Evolutionary conservation across 2,888 invertebrate genomes (phyloP).

Genomic region (Nymphalis c-album): DNA sequence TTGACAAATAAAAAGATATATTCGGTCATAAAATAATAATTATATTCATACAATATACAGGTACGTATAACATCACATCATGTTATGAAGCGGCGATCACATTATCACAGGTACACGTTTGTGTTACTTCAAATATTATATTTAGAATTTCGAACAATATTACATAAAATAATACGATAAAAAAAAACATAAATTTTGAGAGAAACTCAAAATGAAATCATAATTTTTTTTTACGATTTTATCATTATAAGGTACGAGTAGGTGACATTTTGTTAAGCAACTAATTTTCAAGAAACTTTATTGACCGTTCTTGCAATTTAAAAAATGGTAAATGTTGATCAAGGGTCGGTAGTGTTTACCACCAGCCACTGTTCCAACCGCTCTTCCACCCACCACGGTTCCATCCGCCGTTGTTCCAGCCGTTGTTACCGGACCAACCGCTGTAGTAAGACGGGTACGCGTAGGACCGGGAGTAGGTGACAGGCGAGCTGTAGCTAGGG

Average conservation of each 20-base stretch:
- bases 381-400: conserved; percentile 20
- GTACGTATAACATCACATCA: conserved; percentile 5
- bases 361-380: conserved; percentile 36
- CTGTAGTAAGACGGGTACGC: conserved; percentile 22
- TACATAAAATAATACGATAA: neutral
- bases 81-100: neutral
- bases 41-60: conserved; percentile 15
- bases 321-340: no score
- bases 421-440: conserved; percentile 46
- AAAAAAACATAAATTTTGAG: neutral
- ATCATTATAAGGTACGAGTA: conserved; percentile 6
- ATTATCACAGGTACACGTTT: conserved; percentile 22
- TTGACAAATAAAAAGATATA: neutral
- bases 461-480: conserved; percentile 40
- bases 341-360: conserved; percentile 4
- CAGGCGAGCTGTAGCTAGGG: conserved; percentile 35
- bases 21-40: conserved; percentile 7
- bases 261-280: neutral
- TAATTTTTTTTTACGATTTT: neutral
- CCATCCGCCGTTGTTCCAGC: conserved; percentile 39
- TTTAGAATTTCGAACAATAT: neutral
- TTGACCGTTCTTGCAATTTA: no score
- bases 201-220: neutral
- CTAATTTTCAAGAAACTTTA: neutral
- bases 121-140: neutral